phyloP scores from a whole-genome alignment of 1,140 invertebrate species.

The Diplogasteroides magnus region DNA sequence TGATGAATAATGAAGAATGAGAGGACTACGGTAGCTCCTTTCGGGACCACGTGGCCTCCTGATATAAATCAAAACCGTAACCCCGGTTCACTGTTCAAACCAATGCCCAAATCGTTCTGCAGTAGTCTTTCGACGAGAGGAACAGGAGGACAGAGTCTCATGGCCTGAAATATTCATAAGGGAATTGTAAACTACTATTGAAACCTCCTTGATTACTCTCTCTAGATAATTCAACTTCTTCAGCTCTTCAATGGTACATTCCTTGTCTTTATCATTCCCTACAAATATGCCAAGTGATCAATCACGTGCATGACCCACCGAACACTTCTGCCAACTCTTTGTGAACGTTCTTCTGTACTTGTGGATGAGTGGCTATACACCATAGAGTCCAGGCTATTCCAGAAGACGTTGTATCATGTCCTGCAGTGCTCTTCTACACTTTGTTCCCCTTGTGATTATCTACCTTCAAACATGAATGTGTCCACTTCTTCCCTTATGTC shows the following conservation, averaged over 20 bases:
- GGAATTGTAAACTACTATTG: neutral
- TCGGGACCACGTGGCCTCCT: conserved; percentile 62
- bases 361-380: conserved; percentile 58
- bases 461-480: conserved; percentile 69
- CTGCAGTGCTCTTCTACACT: conserved; percentile 58
- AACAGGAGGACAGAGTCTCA: conserved; percentile 62
- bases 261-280: conserved; percentile 65
- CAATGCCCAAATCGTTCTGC: conserved; percentile 65
- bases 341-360: conserved; percentile 68
- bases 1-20: conserved; percentile 68
- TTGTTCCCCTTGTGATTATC: conserved; percentile 52
- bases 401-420: conserved; percentile 79
- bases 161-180: conserved; percentile 59
- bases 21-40: conserved; percentile 66
- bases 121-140: conserved; percentile 71
- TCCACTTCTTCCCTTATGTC: conserved; percentile 67
- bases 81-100: conserved; percentile 9
- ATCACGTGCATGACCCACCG: conserved; percentile 37
- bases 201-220: conserved; percentile 16
- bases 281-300: neutral
- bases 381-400: conserved; percentile 64
- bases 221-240: conserved; percentile 77
- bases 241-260: conserved; percentile 72
- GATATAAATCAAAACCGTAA: conserved; percentile 4
- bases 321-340: conserved; percentile 66